A percentile compares a stretch with the other conserved stretches of the same genome.
These are phyloP conservation scores for Zosterops japonicus DNA, from an alignment of 2,113 vertebrate species.

Conservation along the genomic window DNA sequence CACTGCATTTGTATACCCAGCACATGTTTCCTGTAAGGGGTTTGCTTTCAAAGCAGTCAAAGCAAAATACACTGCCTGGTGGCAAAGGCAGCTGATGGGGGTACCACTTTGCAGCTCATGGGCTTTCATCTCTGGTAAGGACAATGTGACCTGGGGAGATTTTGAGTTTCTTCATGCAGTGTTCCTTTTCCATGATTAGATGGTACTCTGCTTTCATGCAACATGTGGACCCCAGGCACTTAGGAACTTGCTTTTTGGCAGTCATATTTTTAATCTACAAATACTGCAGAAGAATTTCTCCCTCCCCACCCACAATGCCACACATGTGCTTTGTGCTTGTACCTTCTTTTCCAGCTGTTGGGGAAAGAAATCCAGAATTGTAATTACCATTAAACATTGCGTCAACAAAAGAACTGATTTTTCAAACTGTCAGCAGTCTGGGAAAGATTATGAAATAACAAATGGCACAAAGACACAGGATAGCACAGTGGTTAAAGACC, in stretches of 20 bases:
- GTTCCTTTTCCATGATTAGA: neutral
- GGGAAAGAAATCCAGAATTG: neutral
- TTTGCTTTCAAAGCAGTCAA: slow-evolving; percentile 26
- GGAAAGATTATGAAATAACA: neutral
- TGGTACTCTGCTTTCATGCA: neutral
- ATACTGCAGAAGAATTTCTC: neutral
- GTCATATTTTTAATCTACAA: neutral
- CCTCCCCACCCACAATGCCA: neutral
- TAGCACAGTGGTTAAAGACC: neutral
- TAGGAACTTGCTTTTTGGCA: slow-evolving; percentile 13
- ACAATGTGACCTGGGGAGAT: neutral
- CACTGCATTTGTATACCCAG: slow-evolving; percentile 35
- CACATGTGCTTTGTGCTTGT: neutral
- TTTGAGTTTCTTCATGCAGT: neutral
- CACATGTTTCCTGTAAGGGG: slow-evolving; percentile 52
- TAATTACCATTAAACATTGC: neutral
- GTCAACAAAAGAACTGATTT: neutral
- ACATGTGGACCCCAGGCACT: neutral
- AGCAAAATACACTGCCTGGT: neutral
- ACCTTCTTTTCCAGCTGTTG: neutral
- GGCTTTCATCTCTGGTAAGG: neutral
- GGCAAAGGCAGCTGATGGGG: neutral
- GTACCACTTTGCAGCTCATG: neutral
- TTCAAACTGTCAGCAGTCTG: neutral
- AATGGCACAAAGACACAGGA: neutral